Conservation (phyloP, 2,888 invertebrate genomes). For the Drosophila flavopinicola region DNA sequence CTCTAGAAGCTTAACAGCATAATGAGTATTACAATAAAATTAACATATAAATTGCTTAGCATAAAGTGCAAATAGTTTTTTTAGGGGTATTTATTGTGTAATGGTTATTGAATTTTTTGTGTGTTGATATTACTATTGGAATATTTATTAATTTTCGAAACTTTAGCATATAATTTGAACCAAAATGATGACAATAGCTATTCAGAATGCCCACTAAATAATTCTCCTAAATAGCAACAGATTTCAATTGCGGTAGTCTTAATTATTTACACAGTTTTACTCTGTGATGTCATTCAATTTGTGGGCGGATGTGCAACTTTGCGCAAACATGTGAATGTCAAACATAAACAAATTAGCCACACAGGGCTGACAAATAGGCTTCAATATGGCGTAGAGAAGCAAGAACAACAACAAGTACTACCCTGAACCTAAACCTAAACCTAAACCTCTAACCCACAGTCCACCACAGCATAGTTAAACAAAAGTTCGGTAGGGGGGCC, state of each 20-base stretch:
- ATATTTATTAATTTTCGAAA: too few relatives aligned
- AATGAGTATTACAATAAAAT: constrained; percentile 16
- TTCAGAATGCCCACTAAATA: too few relatives aligned
- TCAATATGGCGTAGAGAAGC: constrained; percentile 5
- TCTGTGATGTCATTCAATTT: constrained; percentile 18
- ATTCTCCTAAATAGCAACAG: neutral
- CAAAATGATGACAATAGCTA: too few relatives aligned
- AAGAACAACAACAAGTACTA: neutral
- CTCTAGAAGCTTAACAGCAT: constrained; percentile 4
- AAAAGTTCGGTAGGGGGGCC: constrained; percentile 23
- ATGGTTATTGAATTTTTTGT: too few relatives aligned
- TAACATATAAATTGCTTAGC: neutral
- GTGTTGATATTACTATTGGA: too few relatives aligned
- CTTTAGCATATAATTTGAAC: too few relatives aligned
- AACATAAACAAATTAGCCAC: constrained; percentile 37
- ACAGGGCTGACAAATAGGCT: constrained; percentile 21
- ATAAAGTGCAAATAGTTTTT: too few relatives aligned
- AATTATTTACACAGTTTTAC: constrained; percentile 15
- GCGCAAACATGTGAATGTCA: constrained; percentile 34
- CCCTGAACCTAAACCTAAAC: constrained; percentile 5
- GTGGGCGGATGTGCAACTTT: constrained; percentile 7
- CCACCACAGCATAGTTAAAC: constrained; percentile 9
- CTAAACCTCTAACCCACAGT: neutral
- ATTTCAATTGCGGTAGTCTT: neutral
- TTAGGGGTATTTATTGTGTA: too few relatives aligned